Evolutionary conservation across 2,888 invertebrate species (phyloP).

Genomic region (Loripinus fragilis): DNA sequence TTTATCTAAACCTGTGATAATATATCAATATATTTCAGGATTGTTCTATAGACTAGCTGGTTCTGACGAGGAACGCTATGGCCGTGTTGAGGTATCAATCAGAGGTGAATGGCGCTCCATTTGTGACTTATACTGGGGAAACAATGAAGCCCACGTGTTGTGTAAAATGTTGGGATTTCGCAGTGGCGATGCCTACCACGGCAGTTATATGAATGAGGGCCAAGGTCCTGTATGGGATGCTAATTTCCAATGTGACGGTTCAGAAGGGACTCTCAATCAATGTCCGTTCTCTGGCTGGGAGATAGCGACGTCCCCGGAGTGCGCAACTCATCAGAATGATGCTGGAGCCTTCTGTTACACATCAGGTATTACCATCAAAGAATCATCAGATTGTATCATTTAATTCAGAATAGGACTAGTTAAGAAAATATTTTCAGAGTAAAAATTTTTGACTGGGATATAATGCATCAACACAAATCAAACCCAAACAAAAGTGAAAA

Average conservation of each 20-base stretch:
- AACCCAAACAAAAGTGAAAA: too few species aligned
- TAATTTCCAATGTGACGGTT: conserved; percentile 66
- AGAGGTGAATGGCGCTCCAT: conserved; percentile 88
- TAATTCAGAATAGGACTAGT: too few species aligned
- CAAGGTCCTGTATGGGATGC: conserved; percentile 74
- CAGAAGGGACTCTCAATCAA: conserved; percentile 58
- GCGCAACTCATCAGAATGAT: conserved; percentile 61
- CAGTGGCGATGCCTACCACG: conserved; percentile 58
- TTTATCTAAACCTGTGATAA: too few species aligned
- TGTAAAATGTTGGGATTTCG: conserved; percentile 66
- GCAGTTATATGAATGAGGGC: conserved; percentile 31
- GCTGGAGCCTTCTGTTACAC: conserved; percentile 69
- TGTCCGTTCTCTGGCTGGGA: conserved; percentile 68
- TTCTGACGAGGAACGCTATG: conserved; percentile 54
- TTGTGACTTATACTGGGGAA: conserved; percentile 89
- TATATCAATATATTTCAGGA: too few species aligned
- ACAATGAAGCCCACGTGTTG: conserved; percentile 87
- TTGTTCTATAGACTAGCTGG: conserved; percentile 66
- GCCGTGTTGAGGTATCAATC: conserved; percentile 88
- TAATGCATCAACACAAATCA: too few species aligned
- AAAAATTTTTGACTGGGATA: too few species aligned
- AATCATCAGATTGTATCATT: too few species aligned
- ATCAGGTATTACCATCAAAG: conserved; percentile 60
- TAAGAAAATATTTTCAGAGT: too few species aligned
- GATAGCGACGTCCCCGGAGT: conserved; percentile 42